Base-by-base conservation (phyloP, 2,888 invertebrate species). In the Nomada ruficornis region DNA sequence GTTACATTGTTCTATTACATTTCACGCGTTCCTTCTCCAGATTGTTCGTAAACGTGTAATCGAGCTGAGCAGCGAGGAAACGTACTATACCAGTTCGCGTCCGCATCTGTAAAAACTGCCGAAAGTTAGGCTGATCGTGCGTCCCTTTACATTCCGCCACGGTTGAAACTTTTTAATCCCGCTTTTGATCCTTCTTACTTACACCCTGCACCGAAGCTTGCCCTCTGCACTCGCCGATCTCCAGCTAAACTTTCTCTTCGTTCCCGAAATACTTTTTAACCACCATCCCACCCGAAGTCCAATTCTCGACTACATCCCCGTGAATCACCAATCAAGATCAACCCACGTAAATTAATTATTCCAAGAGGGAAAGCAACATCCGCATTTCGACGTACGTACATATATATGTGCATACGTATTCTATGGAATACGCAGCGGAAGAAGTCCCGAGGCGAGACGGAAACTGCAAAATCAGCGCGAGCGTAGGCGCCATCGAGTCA, bases 381-480 rank as follows among this genome's bases (percentile, higher is more conserved):
- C 42, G 36, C 42, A 11, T 11, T 29, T 42, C n/a, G 44, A 29
- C 62, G 44, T 64, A 7, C 7, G 36, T 36, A 36, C 36, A 0
- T 36, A 36, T 7, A 7, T 36, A 29, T 29, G 29, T 5, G 7
- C 7, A 29, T 50, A 15, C 3, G 13, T 47, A 11, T 47, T 13
- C 47, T 20, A 13, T 55, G 29, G 50, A 11, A 42, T 36, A 26
- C 36, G 60, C 7, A 29, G 52, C 11, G 10, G 20, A 52, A 44
- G n/a, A 44, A 20, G 26, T 23, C 59, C 47, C 0, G 60, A 67
- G 13, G 26, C n/a, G 18, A 29, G 72, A 67, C 62, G 80, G 77
- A 77, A 89, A 89, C 86, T 86, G 87, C 90, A 55, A 86, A 81
- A 90, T 90, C 90, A 90, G 89, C 89, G 81, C 36, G 44, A 47